Percentiles rank a stretch among this genome's conserved stretches.
phyloP scores from a whole-genome alignment of 1,140 invertebrate genomes.

The Hydropsyche tenuis region DNA sequence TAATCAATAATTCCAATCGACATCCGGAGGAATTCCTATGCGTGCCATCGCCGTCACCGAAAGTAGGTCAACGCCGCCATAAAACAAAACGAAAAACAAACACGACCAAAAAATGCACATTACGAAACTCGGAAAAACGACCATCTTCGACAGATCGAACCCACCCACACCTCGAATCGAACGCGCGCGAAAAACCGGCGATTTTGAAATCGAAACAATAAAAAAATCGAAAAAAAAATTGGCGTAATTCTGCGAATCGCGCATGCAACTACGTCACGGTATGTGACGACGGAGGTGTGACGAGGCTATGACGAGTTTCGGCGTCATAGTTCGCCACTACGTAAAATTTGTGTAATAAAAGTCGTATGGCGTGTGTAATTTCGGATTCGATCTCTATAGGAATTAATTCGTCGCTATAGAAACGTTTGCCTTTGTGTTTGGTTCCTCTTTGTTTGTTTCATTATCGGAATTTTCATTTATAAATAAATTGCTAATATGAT shows the following conservation, averaged over 20 bases:
- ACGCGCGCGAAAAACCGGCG: neutral
- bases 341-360: neutral
- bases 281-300: neutral
- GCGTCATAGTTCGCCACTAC: neutral
- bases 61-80: conserved; percentile 25
- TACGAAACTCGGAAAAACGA: conserved; percentile 22
- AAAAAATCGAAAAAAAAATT: conserved; percentile 20
- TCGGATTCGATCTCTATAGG: neutral
- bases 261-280: neutral
- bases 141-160: too few relatives aligned
- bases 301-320: neutral
- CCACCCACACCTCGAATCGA: too few relatives aligned
- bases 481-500: too few relatives aligned
- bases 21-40: conserved; percentile 10
- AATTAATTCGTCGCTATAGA: neutral
- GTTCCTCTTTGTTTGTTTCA: too few relatives aligned
- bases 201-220: too few relatives aligned
- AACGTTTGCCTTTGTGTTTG: too few relatives aligned
- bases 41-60: conserved; percentile 8
- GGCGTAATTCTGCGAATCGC: neutral
- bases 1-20: too few relatives aligned
- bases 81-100: conserved; percentile 19
- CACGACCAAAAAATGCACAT: conserved; percentile 8
- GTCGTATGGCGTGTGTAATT: neutral
- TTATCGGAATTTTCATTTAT: too few relatives aligned